phyloP scores from a whole-genome alignment of 2,113 vertebrate species.

The Eurypyga helias region DNA sequence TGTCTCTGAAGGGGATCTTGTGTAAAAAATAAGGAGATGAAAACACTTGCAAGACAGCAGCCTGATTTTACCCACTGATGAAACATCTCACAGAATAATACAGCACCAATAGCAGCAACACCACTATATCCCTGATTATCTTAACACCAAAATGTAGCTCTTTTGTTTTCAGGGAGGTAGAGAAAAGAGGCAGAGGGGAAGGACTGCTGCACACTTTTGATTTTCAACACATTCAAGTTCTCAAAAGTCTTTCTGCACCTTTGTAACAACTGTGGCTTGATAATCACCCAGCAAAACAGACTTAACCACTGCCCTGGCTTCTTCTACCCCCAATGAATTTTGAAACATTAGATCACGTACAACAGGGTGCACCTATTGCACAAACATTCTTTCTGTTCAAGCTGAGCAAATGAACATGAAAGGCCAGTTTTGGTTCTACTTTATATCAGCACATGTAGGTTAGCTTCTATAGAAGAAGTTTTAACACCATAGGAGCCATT shows the following conservation, averaged over 20 bases:
- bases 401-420: not conserved
- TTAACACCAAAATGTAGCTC: not conserved
- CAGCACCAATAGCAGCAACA: not conserved
- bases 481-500: not conserved
- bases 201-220: not conserved
- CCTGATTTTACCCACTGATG: not conserved
- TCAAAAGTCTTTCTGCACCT: not conserved
- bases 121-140: not conserved
- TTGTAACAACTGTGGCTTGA: not conserved
- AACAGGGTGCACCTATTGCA: not conserved
- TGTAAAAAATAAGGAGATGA: not conserved
- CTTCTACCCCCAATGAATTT: not conserved
- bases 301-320: not conserved
- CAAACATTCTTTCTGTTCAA: fast-evolving
- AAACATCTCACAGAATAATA: not conserved
- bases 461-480: not conserved
- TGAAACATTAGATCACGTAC: not conserved
- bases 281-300: not conserved
- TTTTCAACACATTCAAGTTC: not conserved
- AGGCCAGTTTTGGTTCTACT: not conserved
- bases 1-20: not conserved
- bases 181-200: not conserved
- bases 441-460: not conserved
- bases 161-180: not conserved
- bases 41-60: not conserved